These are phyloP conservation scores for Pholis gunnellus DNA, from an alignment of 2,113 vertebrate species.

Conservation along the genomic window DNA sequence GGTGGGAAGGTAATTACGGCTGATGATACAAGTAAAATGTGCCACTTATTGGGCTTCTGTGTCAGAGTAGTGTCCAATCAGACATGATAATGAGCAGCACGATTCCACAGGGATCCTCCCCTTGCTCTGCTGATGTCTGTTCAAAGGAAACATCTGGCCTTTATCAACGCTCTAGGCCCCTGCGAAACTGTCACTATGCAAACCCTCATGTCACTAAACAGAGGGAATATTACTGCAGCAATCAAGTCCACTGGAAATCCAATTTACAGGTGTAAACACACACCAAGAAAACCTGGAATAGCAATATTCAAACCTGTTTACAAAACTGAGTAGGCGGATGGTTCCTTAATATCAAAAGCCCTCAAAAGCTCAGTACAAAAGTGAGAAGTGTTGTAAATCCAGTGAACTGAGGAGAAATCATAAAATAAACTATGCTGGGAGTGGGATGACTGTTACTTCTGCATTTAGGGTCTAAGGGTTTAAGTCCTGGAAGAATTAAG, in stretches of 20 bases:
- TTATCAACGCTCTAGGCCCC: conserved; percentile 27
- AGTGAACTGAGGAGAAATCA: conserved; percentile 26
- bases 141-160: conserved; percentile 66
- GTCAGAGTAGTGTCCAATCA: conserved; percentile 61
- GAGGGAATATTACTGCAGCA: conserved; percentile 5
- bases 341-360: conserved; percentile 48
- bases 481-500: conserved; percentile 58
- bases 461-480: conserved; percentile 41
- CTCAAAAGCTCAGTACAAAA: conserved; percentile 44
- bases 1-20: conserved; percentile 46
- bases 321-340: conserved; percentile 47
- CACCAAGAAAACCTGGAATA: conserved; percentile 17
- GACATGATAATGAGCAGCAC: conserved; percentile 48
- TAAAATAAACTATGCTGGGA: conserved; percentile 58
- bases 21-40: conserved; percentile 46
- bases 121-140: conserved; percentile 28
- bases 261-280: conserved; percentile 35
- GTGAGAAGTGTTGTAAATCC: conserved; percentile 39
- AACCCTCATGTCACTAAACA: conserved; percentile 24
- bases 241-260: conserved; percentile 14
- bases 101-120: conserved; percentile 34
- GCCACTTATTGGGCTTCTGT: conserved; percentile 51
- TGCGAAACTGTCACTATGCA: conserved; percentile 32
- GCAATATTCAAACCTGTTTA: conserved; percentile 50
- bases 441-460: conserved; percentile 33